A percentile compares a stretch with the other conserved stretches of the same genome.
Conservation (phyloP, 2,888 invertebrate species). For the Drosophila algonquin region DNA sequence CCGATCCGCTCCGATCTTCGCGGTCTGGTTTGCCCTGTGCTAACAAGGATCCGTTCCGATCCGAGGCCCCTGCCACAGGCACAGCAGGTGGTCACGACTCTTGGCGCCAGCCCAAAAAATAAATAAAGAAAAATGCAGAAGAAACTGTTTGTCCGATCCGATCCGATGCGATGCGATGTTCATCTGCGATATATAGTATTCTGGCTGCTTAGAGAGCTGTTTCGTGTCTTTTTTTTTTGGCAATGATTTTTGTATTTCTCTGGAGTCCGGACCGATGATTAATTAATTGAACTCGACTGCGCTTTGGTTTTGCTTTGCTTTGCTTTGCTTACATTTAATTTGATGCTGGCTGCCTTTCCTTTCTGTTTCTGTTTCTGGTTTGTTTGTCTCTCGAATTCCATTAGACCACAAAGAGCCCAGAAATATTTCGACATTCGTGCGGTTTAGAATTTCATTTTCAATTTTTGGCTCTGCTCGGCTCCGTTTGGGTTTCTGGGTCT, state of each 20-base stretch:
- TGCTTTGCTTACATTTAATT: slow-evolving; percentile 71
- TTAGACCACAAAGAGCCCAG: slow-evolving; percentile 56
- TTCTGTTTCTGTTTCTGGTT: slow-evolving; percentile 41
- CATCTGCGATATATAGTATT: slow-evolving; percentile 9
- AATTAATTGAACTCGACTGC: slow-evolving; percentile 71
- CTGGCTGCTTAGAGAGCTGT: slow-evolving; percentile 25
- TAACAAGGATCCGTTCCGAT: slow-evolving; percentile 75
- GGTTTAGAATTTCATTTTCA: slow-evolving; percentile 79
- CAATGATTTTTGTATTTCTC: slow-evolving; percentile 67
- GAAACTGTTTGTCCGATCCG: slow-evolving; percentile 39
- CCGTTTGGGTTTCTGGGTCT: slow-evolving; percentile 20
- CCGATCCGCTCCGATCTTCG: not conserved
- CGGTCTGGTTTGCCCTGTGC: slow-evolving; percentile 66
- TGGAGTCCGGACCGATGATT: slow-evolving; percentile 57
- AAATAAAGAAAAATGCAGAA: not conserved
- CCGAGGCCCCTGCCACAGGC: slow-evolving; percentile 52
- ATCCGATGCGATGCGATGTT: not conserved
- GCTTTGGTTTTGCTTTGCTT: slow-evolving; percentile 35
- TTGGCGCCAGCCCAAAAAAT: slow-evolving; percentile 78
- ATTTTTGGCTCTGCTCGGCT: slow-evolving; percentile 41
- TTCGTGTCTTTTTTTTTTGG: slow-evolving; percentile 57
- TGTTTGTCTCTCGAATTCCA: slow-evolving; percentile 64
- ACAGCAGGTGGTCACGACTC: slow-evolving; percentile 81
- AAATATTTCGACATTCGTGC: slow-evolving; percentile 77
- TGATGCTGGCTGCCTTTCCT: slow-evolving; percentile 55